phyloP scores from a whole-genome alignment of 2,113 vertebrate genomes.

The Peromyscus californicus region DNA sequence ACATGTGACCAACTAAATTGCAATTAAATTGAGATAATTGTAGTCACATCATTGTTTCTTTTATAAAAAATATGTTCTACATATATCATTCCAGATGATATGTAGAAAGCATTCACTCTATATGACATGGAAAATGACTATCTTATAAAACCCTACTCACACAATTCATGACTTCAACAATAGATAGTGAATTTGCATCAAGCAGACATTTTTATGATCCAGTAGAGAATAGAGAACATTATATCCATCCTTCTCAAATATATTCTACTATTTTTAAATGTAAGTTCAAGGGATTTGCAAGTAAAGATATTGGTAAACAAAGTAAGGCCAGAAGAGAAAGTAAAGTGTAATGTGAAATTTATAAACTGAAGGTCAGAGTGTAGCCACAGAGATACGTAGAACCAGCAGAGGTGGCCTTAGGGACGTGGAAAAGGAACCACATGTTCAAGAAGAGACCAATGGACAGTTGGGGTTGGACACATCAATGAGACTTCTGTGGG shows the following conservation, averaged over 20 bases:
- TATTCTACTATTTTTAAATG: constrained; percentile 23
- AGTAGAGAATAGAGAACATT: neutral
- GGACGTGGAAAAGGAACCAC: neutral
- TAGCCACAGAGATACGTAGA: neutral
- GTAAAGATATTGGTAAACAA: neutral
- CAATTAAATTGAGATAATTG: constrained; percentile 17
- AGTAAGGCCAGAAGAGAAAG: constrained; percentile 8
- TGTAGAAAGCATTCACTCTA: neutral
- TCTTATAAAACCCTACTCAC: neutral
- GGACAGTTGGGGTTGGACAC: neutral
- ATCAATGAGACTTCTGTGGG: neutral
- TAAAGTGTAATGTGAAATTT: neutral
- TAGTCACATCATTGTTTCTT: neutral
- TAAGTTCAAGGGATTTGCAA: neutral
- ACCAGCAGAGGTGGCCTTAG: neutral
- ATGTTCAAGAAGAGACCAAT: neutral
- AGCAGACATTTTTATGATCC: neutral
- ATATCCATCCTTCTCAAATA: neutral
- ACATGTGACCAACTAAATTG: neutral
- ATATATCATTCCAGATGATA: neutral
- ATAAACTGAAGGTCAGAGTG: neutral
- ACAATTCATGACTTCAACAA: neutral
- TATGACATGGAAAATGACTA: neutral
- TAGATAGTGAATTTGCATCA: constrained; percentile 7
- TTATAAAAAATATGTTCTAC: constrained; percentile 9